Conservation (phyloP, 2,797 vertebrate genomes). For the Denticeps clupeoides region DNA sequence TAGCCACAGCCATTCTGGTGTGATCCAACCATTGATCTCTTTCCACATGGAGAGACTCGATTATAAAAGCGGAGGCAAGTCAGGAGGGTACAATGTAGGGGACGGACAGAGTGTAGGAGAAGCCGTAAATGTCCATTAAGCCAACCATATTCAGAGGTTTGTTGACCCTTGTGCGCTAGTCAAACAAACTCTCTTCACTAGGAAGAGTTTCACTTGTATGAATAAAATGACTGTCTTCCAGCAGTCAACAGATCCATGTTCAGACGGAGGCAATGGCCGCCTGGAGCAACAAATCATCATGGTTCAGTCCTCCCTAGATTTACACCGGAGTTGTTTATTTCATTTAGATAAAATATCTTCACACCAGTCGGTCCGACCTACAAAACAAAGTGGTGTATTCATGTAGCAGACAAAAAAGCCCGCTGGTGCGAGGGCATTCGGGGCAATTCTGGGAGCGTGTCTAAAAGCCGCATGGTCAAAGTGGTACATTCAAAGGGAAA, state of each 20-base stretch:
- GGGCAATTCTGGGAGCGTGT: no score
- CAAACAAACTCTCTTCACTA: no score
- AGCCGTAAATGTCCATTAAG: no score
- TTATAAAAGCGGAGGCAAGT: constrained; percentile 28
- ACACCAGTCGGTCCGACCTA: constrained; percentile 3
- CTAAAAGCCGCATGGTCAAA: no score
- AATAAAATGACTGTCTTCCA: constrained; percentile 32
- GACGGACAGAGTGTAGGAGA: neutral
- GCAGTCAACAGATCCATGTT: constrained; percentile 23
- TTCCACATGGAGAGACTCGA: constrained; percentile 46
- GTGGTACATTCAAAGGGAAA: no score
- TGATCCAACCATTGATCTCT: constrained; percentile 52
- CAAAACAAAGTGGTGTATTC: no score
- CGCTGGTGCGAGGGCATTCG: no score
- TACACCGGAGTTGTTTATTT: constrained; percentile 32
- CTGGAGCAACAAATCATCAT: constrained; percentile 29
- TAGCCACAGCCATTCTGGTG: constrained; percentile 26
- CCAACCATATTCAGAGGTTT: no score
- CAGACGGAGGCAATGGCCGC: constrained; percentile 20
- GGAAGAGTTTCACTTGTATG: constrained; percentile 10
- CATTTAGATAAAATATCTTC: neutral
- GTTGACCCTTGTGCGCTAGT: no score
- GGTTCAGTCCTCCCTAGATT: constrained; percentile 37
- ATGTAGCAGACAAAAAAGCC: no score
- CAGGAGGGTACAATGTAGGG: constrained; percentile 19